Base-by-base conservation (phyloP, 1,140 invertebrate species). In the Aphelinus atriplicis region DNA sequence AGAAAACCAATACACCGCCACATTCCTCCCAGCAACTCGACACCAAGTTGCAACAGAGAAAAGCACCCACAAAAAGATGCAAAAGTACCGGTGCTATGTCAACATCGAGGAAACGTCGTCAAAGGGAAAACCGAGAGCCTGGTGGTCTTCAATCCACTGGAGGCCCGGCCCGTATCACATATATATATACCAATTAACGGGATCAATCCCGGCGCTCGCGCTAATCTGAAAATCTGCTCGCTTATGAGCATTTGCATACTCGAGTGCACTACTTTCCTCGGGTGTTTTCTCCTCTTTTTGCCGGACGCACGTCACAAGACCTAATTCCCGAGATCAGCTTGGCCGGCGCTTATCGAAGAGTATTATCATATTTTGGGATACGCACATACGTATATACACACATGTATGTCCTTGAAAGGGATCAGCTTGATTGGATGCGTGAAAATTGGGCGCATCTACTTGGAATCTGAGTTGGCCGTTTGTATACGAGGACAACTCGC, bases 181-280 rank as follows among this genome's bases (percentile, higher is more conserved):
- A 57, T 57, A 57, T 57, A 57, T 57, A 69, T 69, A 42, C 43
- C 46, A 71, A 71, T 71, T 71, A 71, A 71, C 69, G 69, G 69
- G 58, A 71, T 51, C 10, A 26, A 26, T n/a, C 3, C 9, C 47
- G 47, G 10, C 47, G 3, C 47, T n/a, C 3, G 62, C 62, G 62
- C 47, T 64, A 64, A 48, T 64, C 62, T 64, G 60, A 46, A 61
- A 62, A 71, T 71, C 42, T 71, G 9, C 6, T 26, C 57, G 45
- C n/a, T 64, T 64, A 64, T 64, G 43, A 64, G 50, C 3, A 48
- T 10, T 63, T 46, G 7, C 51, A 51, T 53, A 7, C 64, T 1
- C 9, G 26, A 42, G 5, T 43, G 51, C 56, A 50, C 51, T 67
- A 57, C 53, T 42, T 67, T 56, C 26, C 60, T 60, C 9, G n/a